These are phyloP conservation scores for Frankliniella fusca DNA, from an alignment of 2,888 invertebrate species.

Conservation along the genomic window DNA sequence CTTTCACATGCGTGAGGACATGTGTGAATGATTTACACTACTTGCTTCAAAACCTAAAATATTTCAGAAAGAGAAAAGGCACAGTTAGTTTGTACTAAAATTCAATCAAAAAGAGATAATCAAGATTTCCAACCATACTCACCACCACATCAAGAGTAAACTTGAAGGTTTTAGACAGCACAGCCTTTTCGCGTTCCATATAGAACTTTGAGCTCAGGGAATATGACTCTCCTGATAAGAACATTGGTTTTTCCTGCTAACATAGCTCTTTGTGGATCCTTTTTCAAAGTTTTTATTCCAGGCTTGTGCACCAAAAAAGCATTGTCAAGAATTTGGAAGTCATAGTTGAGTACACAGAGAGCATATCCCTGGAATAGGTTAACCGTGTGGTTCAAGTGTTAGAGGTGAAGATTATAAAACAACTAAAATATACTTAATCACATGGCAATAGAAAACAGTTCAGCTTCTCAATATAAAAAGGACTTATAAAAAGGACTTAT, in stretches of 20 bases:
- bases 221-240: slow-evolving; percentile 72
- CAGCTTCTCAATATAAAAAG: neutral
- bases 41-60: no score
- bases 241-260: slow-evolving; percentile 72
- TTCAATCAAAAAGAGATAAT: no score
- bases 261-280: slow-evolving; percentile 70
- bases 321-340: slow-evolving; percentile 88
- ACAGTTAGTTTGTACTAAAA: no score
- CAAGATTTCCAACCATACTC: no score
- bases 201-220: slow-evolving; percentile 78
- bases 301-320: slow-evolving; percentile 91
- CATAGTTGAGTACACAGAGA: slow-evolving; percentile 84
- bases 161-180: slow-evolving; percentile 58
- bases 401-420: slow-evolving; percentile 29
- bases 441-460: neutral
- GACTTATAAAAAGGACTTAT: neutral
- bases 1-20: no score
- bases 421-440: neutral
- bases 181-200: slow-evolving; percentile 77
- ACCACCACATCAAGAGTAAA: neutral
- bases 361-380: slow-evolving; percentile 69
- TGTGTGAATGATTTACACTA: no score
- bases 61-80: no score
- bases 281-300: slow-evolving; percentile 79
- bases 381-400: no score